Base-by-base conservation (phyloP, 2,113 vertebrate species). In the Xiphophorus couchianus region DNA sequence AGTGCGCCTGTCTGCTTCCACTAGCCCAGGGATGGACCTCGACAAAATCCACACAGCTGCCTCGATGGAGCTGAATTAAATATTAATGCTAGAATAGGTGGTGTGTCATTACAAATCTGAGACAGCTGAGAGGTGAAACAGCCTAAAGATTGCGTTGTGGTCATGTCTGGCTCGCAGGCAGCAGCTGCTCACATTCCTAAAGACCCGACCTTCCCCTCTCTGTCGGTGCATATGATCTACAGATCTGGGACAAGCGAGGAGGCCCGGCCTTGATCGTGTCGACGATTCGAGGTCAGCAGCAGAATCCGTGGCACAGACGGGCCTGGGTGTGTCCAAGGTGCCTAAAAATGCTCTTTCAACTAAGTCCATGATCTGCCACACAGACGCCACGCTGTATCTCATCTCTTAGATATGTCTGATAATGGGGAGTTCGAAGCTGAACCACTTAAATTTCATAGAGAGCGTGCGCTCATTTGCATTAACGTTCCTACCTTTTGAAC, bases 111-210 rank as follows among this genome's bases (percentile, higher is more conserved):
- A 64, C 61, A 83, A 76, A 66, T 76, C 42, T 60, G 42, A 75
- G n/a, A 76, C 66, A 33, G 62, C 27, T 72, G 42, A 15, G 66
- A 68, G 68, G 39, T 74, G 48, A 70, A 74, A 13, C 64, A 25
- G 51, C 69, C 78, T 66, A 29, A 63, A 31, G 44, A 33, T 12
- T 73, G 51, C 69, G 1, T 65, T 73, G 39, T 25, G 71, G 69
- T 51, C 66, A 44, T 31, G 63, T 84, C 77, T 81, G 64, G 72
- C 75, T 71, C 76, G 69, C 70, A 66, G 64, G 60, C 37, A 77
- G 74, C 89, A 91, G 90, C 84, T 90, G 89, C 62, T 77, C 74
- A 82, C 84, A 82, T 90, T 87, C 82, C 73, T 71, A 62, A 73
- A 73, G 29, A 30, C 30, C 70, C 62, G 71, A 35, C 66, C 71